phyloP scores from a whole-genome alignment of 2,113 vertebrate species.

The Gorsachius goisagi region DNA sequence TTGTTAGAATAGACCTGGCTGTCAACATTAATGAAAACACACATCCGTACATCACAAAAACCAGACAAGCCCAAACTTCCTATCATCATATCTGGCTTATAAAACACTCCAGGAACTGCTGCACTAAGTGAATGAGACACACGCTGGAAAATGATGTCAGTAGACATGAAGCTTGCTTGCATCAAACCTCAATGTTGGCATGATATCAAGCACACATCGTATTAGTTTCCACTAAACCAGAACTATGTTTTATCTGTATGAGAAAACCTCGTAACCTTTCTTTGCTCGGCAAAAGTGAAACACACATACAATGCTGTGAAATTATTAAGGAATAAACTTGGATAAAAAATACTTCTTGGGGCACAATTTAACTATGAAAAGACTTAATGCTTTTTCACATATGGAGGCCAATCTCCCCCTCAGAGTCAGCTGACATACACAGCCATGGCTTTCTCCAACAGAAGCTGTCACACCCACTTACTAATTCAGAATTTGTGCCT shows the following conservation, averaged over 20 bases:
- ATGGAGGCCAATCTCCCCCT: not conserved
- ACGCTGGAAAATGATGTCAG: not conserved
- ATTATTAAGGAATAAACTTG: not conserved
- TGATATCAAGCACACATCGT: not conserved
- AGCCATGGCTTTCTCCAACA: not conserved
- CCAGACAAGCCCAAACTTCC: not conserved
- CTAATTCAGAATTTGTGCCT: slow-evolving; percentile 85
- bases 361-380: not conserved
- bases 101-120: not conserved
- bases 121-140: not conserved
- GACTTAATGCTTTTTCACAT: not conserved
- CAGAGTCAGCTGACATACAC: not conserved
- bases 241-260: not conserved
- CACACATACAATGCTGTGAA: not conserved
- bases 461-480: slow-evolving; percentile 70
- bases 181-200: fast-evolving
- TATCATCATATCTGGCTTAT: not conserved
- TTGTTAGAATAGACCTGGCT: not conserved
- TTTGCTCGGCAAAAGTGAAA: not conserved
- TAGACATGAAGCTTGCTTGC: not conserved
- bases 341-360: not conserved
- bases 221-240: not conserved
- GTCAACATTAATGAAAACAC: not conserved
- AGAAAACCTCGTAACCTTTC: not conserved
- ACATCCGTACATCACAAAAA: not conserved